These are phyloP conservation scores for Syrista parreyssii DNA, from an alignment of 2,888 invertebrate species.

Conservation along the genomic window DNA sequence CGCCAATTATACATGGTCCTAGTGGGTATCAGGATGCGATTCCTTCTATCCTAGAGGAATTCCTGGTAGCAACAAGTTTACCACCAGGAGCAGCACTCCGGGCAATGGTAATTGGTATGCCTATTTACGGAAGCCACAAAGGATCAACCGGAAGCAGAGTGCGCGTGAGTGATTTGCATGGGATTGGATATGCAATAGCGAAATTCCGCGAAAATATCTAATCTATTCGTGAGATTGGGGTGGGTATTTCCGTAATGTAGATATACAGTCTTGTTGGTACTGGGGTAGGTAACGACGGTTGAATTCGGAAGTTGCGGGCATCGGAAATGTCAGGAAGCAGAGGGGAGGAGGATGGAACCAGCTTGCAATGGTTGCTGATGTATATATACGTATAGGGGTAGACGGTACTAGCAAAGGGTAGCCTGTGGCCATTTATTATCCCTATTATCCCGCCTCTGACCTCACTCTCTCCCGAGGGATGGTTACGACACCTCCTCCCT, in stretches of 20 bases:
- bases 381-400: constrained; percentile 5
- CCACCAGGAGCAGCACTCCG: neutral
- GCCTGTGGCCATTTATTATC: constrained; percentile 49
- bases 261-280: neutral
- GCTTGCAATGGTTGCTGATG: neutral
- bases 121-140: neutral
- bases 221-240: neutral
- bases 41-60: neutral
- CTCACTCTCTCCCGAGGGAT: constrained; percentile 35
- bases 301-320: neutral
- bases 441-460: constrained; percentile 48
- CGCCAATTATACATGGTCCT: neutral
- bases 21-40: neutral
- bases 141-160: neutral
- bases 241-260: neutral
- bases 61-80: neutral
- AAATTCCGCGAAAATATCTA: neutral
- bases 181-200: neutral
- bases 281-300: neutral
- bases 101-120: neutral
- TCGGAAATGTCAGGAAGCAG: neutral
- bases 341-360: neutral
- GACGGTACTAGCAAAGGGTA: constrained; percentile 32
- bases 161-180: neutral
- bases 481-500: constrained; percentile 28